These are phyloP conservation scores for Philereme transversata DNA, from an alignment of 2,888 invertebrate genomes.

Conservation along the genomic window DNA sequence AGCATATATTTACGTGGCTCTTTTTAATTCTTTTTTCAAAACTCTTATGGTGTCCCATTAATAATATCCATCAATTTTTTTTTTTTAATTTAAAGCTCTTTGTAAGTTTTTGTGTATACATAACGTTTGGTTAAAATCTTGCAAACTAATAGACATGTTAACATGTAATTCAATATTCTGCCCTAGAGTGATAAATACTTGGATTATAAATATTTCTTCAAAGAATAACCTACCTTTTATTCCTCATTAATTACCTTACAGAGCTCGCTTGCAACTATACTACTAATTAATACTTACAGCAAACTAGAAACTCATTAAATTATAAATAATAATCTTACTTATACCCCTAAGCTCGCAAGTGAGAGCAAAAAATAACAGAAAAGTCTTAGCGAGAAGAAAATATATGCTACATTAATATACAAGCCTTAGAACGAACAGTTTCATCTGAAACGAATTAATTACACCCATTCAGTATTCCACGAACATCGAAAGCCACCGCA, in stretches of 20 bases:
- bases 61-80: no score
- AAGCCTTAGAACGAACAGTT: slow-evolving; percentile 47
- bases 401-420: slow-evolving; percentile 19
- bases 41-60: no score
- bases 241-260: not conserved
- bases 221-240: no score
- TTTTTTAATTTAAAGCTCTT: no score
- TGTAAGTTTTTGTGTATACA: no score
- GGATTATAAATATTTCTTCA: no score
- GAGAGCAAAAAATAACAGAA: slow-evolving; percentile 15
- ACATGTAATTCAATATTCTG: no score
- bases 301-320: slow-evolving; percentile 30
- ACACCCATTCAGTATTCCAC: slow-evolving; percentile 72
- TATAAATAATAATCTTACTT: slow-evolving; percentile 29
- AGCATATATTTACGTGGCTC: no score
- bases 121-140: no score
- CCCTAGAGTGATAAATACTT: no score
- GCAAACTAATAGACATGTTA: no score
- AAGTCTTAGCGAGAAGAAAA: slow-evolving; percentile 17
- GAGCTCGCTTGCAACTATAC: slow-evolving; percentile 16
- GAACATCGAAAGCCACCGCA: slow-evolving; percentile 70
- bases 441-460: slow-evolving; percentile 76
- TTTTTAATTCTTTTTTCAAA: no score
- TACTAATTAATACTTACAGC: slow-evolving; percentile 20
- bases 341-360: slow-evolving; percentile 10